Evolutionary conservation across 1,140 invertebrate species (phyloP).

Genomic region (Atta texana): DNA sequence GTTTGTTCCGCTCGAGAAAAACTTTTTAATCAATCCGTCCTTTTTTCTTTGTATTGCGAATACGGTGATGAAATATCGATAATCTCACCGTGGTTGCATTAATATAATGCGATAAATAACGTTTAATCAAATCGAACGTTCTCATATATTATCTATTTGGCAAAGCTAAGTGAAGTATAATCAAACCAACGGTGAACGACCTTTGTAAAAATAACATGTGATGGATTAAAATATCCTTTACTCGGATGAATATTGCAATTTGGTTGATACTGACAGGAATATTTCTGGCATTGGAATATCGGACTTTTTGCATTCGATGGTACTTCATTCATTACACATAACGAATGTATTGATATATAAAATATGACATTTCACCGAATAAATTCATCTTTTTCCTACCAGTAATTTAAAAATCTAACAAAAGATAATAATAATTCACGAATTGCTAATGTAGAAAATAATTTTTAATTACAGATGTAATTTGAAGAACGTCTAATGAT

Average conservation of each 20-base stretch:
- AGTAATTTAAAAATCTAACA: slow-evolving; percentile 19
- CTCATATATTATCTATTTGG: slow-evolving; percentile 21
- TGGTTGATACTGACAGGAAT: slow-evolving; percentile 30
- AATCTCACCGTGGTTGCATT: background rate
- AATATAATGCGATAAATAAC: slow-evolving; percentile 43
- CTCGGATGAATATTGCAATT: slow-evolving; percentile 50
- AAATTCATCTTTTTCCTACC: slow-evolving; percentile 27
- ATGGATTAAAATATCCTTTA: slow-evolving; percentile 55
- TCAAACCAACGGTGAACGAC: slow-evolving; percentile 30
- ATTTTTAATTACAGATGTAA: background rate
- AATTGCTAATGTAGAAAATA: background rate
- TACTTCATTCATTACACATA: slow-evolving; percentile 56
- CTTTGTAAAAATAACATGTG: slow-evolving; percentile 46
- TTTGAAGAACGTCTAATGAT: background rate
- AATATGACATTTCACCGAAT: slow-evolving; percentile 41
- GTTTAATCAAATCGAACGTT: slow-evolving; percentile 37
- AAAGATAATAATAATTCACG: background rate
- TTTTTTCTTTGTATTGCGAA: background rate
- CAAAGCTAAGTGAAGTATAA: slow-evolving; percentile 8
- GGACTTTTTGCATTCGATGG: slow-evolving; percentile 42
- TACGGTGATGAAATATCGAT: slow-evolving; percentile 33
- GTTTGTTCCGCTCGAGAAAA: background rate
- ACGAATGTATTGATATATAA: slow-evolving; percentile 41
- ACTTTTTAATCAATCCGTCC: background rate
- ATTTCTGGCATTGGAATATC: slow-evolving; percentile 49